A percentile compares a stretch with the other conserved stretches of the same genome.
Evolutionary conservation across 2,113 vertebrate genomes (phyloP).

Genomic region (Sinocyclocheilus rhinocerous): DNA sequence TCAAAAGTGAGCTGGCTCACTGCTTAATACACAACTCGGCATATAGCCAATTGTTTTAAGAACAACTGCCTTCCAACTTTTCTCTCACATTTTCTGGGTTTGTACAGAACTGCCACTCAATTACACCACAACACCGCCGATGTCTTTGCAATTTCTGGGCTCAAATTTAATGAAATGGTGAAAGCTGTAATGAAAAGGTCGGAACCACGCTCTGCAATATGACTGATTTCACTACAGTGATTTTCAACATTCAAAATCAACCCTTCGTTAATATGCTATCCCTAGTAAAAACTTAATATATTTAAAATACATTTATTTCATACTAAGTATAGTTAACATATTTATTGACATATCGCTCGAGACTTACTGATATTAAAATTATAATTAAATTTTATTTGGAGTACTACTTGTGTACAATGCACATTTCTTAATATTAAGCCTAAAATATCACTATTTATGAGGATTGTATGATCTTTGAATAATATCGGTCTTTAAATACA

Average conservation of each 20-base stretch:
- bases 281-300: background rate
- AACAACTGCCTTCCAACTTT: background rate
- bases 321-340: no score
- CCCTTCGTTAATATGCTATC: background rate
- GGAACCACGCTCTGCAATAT: background rate
- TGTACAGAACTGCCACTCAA: background rate
- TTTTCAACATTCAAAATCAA: background rate
- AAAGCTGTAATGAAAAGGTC: background rate
- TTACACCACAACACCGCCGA: background rate
- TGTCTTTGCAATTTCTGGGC: background rate
- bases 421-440: no score
- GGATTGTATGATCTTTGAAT: no score
- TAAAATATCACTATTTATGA: no score
- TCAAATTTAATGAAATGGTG: background rate
- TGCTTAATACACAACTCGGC: conserved; percentile 10
- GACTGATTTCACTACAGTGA: conserved; percentile 2
- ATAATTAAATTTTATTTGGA: no score
- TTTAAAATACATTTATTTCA: no score
- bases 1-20: conserved; percentile 51
- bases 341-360: no score
- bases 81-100: background rate
- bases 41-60: conserved; percentile 22
- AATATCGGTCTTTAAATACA: no score
- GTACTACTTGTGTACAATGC: no score
- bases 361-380: no score